phyloP scores from a whole-genome alignment of 2,888 invertebrate genomes.

The Epinotia demarniana region DNA sequence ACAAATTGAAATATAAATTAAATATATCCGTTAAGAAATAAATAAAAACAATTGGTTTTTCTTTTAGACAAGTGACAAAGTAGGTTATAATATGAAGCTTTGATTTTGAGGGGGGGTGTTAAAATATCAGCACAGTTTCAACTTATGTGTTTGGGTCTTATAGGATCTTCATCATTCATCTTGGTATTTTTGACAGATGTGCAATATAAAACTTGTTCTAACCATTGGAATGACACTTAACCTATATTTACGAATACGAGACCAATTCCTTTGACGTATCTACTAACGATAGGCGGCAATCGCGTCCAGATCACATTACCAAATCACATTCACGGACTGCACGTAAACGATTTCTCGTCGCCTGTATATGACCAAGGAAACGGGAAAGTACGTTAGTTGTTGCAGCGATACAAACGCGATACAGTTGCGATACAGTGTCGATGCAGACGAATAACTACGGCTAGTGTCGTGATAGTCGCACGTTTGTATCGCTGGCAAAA shows the following conservation, averaged over 20 bases:
- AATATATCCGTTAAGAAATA: no score
- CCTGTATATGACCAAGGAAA: slow-evolving; percentile 9
- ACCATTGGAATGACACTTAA: slow-evolving; percentile 12
- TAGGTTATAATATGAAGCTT: no score
- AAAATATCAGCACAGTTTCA: not conserved
- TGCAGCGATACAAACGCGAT: no score
- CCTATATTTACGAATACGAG: slow-evolving; percentile 30
- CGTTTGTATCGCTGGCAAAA: no score
- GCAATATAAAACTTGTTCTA: slow-evolving; percentile 20
- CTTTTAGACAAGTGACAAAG: no score
- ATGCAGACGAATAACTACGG: no score
- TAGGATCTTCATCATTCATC: no score
- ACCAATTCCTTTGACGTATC: slow-evolving; percentile 41
- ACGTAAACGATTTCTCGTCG: slow-evolving; percentile 1
- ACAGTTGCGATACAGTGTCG: no score
- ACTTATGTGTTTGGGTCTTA: not conserved
- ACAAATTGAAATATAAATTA: no score
- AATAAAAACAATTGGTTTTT: no score
- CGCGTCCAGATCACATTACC: slow-evolving; percentile 37
- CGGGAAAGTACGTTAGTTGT: not conserved
- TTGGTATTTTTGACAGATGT: no score
- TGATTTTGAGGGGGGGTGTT: not conserved
- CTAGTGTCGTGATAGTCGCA: no score
- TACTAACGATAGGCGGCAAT: slow-evolving; percentile 38
- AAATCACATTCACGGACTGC: slow-evolving; percentile 38